These are phyloP conservation scores for Catostylus mosaicus DNA, from an alignment of 30 jellyfish, hydroid and myxozoan species.

Conservation along the genomic window DNA sequence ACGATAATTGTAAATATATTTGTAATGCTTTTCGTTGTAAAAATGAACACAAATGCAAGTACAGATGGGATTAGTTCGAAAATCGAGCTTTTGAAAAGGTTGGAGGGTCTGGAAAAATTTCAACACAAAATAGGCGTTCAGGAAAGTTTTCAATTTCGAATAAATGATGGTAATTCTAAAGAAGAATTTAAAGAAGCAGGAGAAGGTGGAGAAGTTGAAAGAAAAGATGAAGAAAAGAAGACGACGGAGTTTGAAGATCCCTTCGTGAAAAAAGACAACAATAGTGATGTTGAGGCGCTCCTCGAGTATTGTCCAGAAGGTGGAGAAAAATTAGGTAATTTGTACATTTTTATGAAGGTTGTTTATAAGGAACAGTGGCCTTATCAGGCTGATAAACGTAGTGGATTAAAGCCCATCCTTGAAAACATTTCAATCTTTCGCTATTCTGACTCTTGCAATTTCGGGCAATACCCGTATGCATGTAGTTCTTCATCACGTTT, in stretches of 20 bases:
- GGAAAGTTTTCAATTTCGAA: neutral
- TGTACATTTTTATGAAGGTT: too few relatives aligned
- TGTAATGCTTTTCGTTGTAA: neutral
- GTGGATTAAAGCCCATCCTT: too few relatives aligned
- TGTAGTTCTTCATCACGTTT: too few relatives aligned
- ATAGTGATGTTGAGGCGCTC: neutral
- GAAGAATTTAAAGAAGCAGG: too few relatives aligned
- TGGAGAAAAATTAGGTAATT: constrained; percentile 46
- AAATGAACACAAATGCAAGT: neutral
- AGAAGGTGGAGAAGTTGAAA: too few relatives aligned
- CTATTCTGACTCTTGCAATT: too few relatives aligned
- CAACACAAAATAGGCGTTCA: neutral
- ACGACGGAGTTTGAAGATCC: too few relatives aligned
- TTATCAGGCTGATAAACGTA: too few relatives aligned
- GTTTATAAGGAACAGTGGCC: too few relatives aligned
- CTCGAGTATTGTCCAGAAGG: constrained; percentile 43
- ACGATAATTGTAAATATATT: neutral
- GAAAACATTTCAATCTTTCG: too few relatives aligned
- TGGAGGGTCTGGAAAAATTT: neutral
- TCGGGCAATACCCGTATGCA: too few relatives aligned
- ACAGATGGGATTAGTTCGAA: neutral
- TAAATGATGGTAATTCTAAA: neutral
- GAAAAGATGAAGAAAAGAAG: too few relatives aligned
- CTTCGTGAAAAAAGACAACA: neutral
- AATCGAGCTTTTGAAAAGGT: neutral